Conservation (phyloP, 1,140 invertebrate genomes). For the Ooceraea biroi region DNA sequence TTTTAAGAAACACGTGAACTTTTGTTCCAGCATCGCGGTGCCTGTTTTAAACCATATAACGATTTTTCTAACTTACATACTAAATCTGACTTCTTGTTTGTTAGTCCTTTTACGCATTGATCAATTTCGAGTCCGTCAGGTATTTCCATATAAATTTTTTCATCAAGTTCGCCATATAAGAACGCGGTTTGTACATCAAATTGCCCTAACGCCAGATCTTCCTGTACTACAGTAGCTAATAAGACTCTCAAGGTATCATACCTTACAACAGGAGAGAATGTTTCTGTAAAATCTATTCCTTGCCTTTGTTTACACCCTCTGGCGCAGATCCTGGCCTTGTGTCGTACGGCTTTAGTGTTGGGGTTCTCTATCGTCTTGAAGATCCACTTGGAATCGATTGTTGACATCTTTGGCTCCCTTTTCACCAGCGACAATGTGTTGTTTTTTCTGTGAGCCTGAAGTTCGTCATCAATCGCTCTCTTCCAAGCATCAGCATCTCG, state of each 20-base stretch:
- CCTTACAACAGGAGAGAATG: constrained; percentile 66
- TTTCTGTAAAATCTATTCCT: constrained; percentile 70
- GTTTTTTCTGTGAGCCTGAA: background rate
- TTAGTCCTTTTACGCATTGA: too few species aligned
- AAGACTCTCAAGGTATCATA: constrained; percentile 56
- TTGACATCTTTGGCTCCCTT: background rate
- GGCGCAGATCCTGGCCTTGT: constrained; percentile 62
- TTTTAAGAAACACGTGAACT: constrained; percentile 59
- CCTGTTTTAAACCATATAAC: constrained; percentile 84
- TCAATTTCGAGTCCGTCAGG: constrained; percentile 66
- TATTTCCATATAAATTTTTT: constrained; percentile 63
- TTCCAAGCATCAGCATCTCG: background rate
- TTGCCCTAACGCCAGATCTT: background rate
- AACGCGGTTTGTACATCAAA: constrained; percentile 53
- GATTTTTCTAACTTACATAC: constrained; percentile 71
- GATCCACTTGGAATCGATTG: constrained; percentile 10
- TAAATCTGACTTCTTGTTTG: too few species aligned
- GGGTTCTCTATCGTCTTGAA: background rate
- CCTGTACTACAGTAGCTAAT: background rate
- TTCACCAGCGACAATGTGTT: background rate
- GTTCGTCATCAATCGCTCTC: background rate
- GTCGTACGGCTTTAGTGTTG: background rate
- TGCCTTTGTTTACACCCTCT: constrained; percentile 70
- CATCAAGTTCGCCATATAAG: constrained; percentile 24
- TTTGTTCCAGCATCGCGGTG: constrained; percentile 82